A percentile compares a stretch with the other conserved stretches of the same genome.
Conservation (phyloP, 2,888 invertebrate species). For the Dasysyrphus albostriatus region DNA sequence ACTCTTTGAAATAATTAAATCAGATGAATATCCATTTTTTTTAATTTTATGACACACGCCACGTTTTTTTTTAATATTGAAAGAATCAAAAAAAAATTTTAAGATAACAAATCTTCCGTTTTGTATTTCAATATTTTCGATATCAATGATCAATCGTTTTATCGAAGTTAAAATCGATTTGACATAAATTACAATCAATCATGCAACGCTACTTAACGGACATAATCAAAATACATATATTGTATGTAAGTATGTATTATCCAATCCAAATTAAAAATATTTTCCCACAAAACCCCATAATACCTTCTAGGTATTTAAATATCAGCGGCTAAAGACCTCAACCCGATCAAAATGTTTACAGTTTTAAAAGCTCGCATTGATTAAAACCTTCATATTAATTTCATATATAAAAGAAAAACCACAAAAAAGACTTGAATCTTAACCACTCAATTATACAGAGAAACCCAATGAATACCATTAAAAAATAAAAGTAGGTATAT, state of each 20-base stretch:
- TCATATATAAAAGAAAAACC: neutral
- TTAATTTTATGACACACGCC: too few relatives aligned
- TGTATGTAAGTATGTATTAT: too few relatives aligned
- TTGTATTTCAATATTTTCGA: too few relatives aligned
- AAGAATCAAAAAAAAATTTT: too few relatives aligned
- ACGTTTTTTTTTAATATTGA: too few relatives aligned
- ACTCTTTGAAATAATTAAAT: too few relatives aligned
- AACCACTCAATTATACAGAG: constrained; percentile 28
- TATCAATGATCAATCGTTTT: too few relatives aligned
- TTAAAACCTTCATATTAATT: constrained; percentile 7
- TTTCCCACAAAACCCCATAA: neutral
- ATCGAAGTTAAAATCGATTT: too few relatives aligned
- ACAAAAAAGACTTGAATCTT: constrained; percentile 18
- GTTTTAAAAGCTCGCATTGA: neutral
- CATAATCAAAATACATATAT: neutral
- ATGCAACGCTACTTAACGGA: neutral
- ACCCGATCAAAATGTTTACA: neutral
- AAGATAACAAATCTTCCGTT: too few relatives aligned
- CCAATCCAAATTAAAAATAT: neutral
- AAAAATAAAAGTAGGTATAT: neutral
- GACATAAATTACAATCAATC: too few relatives aligned
- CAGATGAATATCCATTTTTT: too few relatives aligned
- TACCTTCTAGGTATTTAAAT: neutral
- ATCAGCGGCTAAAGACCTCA: neutral
- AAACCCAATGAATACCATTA: constrained; percentile 34